phyloP scores from a whole-genome alignment of 2,888 invertebrate genomes.

The Heteropelma amictum region DNA sequence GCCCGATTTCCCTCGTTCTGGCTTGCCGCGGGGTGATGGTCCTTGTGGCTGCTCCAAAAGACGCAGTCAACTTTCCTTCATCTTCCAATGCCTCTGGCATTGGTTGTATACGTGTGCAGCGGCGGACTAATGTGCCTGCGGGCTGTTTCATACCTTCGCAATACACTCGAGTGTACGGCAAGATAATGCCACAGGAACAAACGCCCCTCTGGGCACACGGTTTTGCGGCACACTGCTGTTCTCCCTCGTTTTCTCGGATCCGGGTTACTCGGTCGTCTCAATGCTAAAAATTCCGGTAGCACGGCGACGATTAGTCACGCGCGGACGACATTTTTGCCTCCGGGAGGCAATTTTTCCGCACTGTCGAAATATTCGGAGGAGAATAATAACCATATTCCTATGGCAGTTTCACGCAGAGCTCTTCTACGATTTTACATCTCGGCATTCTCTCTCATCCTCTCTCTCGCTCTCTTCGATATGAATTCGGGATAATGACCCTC shows the following conservation, averaged over 20 bases:
- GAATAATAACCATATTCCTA: slow-evolving; percentile 7
- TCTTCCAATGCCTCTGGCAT: neutral
- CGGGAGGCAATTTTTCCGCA: neutral
- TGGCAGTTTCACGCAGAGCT: neutral
- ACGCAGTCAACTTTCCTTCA: slow-evolving; percentile 3
- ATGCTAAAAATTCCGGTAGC: slow-evolving; percentile 69
- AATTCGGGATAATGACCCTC: too few relatives aligned
- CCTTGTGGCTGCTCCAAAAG: slow-evolving; percentile 48
- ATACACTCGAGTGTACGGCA: slow-evolving; percentile 11
- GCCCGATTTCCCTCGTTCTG: slow-evolving; percentile 43
- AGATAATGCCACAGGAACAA: slow-evolving; percentile 21
- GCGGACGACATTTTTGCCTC: slow-evolving; percentile 53
- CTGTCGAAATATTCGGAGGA: neutral
- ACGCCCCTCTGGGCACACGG: neutral
- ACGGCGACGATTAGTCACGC: slow-evolving; percentile 67
- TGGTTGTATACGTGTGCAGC: neutral
- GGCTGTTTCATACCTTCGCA: slow-evolving; percentile 3
- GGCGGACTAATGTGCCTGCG: neutral
- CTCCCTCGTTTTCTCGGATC: slow-evolving; percentile 51
- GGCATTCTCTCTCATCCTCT: neutral
- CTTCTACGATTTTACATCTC: neutral
- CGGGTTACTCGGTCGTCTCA: slow-evolving; percentile 75
- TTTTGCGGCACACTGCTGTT: neutral
- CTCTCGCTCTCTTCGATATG: too few relatives aligned
- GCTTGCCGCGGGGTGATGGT: slow-evolving; percentile 37